Evolutionary conservation across 1,140 invertebrate genomes (phyloP).

Genomic region (Fopius arisanus): DNA sequence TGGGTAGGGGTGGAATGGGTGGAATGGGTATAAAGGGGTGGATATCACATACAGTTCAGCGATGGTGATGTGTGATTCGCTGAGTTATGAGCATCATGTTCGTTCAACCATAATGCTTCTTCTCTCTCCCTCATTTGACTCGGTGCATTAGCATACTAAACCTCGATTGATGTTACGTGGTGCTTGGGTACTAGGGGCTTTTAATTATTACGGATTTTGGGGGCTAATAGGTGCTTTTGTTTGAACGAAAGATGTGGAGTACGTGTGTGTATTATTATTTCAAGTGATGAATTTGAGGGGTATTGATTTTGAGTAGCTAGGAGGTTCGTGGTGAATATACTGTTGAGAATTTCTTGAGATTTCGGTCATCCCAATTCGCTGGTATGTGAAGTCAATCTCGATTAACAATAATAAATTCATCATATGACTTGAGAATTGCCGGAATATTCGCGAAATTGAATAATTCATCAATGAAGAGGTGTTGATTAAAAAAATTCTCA

Average conservation of each 20-base stretch:
- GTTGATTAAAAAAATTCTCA: too few species aligned
- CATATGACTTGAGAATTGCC: too few species aligned
- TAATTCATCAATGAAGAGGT: too few species aligned
- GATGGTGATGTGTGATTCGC: conserved; percentile 22
- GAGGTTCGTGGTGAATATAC: too few species aligned
- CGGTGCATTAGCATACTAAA: conserved; percentile 3
- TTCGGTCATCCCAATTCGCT: too few species aligned
- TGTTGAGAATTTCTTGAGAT: too few species aligned
- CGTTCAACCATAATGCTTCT: background rate
- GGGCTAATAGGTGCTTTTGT: background rate
- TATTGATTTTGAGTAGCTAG: background rate
- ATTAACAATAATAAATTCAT: too few species aligned
- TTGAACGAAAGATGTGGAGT: too few species aligned
- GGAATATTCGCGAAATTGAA: too few species aligned
- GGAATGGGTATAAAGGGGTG: background rate
- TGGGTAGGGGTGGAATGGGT: background rate
- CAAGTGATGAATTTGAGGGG: too few species aligned
- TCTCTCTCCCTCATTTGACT: background rate
- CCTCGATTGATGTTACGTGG: conserved; percentile 2
- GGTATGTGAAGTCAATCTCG: too few species aligned
- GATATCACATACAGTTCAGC: background rate
- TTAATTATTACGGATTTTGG: background rate
- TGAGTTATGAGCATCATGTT: conserved; percentile 29
- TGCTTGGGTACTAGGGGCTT: background rate
- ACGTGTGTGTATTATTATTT: too few species aligned